phyloP scores from a whole-genome alignment of 2,888 invertebrate genomes.

The Dyspetes luteomarginatus region DNA sequence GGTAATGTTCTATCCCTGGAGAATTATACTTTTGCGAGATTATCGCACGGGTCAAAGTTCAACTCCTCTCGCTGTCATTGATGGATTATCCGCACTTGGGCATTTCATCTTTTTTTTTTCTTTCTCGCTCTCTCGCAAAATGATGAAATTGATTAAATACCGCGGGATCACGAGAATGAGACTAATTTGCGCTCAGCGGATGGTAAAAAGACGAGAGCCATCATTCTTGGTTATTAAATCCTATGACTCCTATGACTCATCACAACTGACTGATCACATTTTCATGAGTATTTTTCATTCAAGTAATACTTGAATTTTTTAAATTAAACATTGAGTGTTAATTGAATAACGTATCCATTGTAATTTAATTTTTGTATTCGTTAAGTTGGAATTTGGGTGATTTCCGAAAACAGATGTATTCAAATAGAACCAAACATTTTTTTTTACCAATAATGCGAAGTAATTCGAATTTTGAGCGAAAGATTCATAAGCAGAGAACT shows the following conservation, averaged over 20 bases:
- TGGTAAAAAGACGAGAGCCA: slow-evolving; percentile 5
- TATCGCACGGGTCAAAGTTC: slow-evolving; percentile 5
- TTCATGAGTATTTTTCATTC: not conserved
- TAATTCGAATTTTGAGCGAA: too few relatives aligned
- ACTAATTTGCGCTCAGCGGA: slow-evolving; percentile 28
- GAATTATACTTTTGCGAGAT: slow-evolving; percentile 15
- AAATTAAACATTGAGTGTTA: not conserved
- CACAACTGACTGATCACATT: not conserved
- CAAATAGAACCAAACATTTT: too few relatives aligned
- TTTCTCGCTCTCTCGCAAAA: not conserved
- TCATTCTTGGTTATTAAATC: slow-evolving; percentile 5
- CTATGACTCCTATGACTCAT: not conserved
- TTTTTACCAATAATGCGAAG: too few relatives aligned
- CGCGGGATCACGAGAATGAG: slow-evolving; percentile 9
- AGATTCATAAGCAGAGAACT: not conserved
- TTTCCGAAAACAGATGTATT: too few relatives aligned
- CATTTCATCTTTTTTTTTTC: slow-evolving; percentile 1
- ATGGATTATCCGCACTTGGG: slow-evolving; percentile 34
- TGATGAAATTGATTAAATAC: slow-evolving; percentile 44
- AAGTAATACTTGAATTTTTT: not conserved
- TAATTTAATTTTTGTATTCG: too few relatives aligned
- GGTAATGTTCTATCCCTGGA: not conserved
- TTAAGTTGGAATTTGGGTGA: too few relatives aligned
- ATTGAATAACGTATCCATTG: too few relatives aligned
- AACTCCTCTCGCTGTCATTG: slow-evolving; percentile 44